Evolutionary conservation across 2,888 invertebrate species (phyloP).

Genomic region (Xestobium rufovillosum): DNA sequence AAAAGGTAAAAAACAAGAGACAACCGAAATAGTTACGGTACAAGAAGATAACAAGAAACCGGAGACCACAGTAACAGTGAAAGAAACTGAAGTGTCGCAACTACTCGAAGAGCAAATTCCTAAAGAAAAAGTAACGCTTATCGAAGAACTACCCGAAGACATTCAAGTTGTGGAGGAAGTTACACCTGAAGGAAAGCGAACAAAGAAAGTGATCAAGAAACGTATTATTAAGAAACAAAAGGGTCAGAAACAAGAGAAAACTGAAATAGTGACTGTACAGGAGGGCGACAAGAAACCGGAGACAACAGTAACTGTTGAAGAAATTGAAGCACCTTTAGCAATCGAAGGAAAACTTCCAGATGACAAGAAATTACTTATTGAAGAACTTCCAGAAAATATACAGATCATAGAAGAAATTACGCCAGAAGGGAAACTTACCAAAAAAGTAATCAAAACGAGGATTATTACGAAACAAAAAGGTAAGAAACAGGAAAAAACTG

Average conservation of each 20-base stretch:
- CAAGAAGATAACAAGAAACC: slow-evolving; percentile 32
- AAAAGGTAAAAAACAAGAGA: slow-evolving; percentile 33
- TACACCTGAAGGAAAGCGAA: slow-evolving; percentile 54
- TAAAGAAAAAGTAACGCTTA: too few species aligned
- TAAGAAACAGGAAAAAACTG: slow-evolving; percentile 32
- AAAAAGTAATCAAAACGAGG: slow-evolving; percentile 33
- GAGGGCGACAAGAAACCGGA: slow-evolving; percentile 1
- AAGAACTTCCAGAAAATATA: slow-evolving; percentile 30
- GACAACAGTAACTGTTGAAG: neutral
- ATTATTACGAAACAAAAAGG: slow-evolving; percentile 35
- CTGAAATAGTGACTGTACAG: too few species aligned
- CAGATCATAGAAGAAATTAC: slow-evolving; percentile 26
- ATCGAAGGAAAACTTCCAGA: too few species aligned
- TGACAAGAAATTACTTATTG: slow-evolving; percentile 12
- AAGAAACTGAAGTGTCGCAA: neutral
- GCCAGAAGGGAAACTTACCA: slow-evolving; percentile 26
- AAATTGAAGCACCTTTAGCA: neutral
- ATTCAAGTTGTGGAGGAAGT: slow-evolving; percentile 61
- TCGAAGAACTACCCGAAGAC: slow-evolving; percentile 37
- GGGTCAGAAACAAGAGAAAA: too few species aligned
- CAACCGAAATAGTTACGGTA: slow-evolving; percentile 43
- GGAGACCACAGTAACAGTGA: neutral
- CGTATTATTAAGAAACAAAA: too few species aligned
- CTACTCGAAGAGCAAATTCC: neutral
- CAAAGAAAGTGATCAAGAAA: slow-evolving; percentile 33